A percentile compares a stretch with the other conserved stretches of the same genome.
Evolutionary conservation across 1,140 invertebrate genomes (phyloP).

Genomic region (Brachionus calyciflorus): DNA sequence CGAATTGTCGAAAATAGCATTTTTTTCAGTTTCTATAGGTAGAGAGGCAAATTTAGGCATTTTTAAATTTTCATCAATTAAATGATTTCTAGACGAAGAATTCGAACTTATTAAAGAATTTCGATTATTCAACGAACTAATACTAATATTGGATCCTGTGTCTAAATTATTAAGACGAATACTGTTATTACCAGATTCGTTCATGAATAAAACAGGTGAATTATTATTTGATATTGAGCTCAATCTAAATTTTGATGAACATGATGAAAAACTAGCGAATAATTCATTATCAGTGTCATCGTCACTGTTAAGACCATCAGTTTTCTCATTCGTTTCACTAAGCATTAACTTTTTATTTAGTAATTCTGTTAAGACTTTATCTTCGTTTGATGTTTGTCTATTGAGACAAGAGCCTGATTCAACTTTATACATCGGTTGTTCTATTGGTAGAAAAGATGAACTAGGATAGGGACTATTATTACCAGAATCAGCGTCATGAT

Average conservation of each 20-base stretch:
- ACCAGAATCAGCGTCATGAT: constrained; percentile 3
- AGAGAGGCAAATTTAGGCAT: constrained; percentile 4
- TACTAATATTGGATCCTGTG: neutral
- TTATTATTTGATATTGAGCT: constrained; percentile 56
- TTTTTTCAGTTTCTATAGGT: neutral
- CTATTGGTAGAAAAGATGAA: constrained; percentile 3
- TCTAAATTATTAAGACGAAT: neutral
- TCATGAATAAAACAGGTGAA: constrained; percentile 49
- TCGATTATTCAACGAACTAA: constrained; percentile 23
- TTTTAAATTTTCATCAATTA: neutral
- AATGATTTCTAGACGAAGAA: neutral
- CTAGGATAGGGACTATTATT: neutral
- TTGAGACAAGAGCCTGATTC: constrained; percentile 66
- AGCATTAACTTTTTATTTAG: constrained; percentile 32
- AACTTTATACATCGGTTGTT: constrained; percentile 67
- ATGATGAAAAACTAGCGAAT: constrained; percentile 81
- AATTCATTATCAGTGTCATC: constrained; percentile 59
- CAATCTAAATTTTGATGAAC: constrained; percentile 77
- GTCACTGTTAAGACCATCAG: constrained; percentile 13
- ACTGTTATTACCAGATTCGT: constrained; percentile 6
- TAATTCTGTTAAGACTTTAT: constrained; percentile 24
- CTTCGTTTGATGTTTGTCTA: constrained; percentile 65
- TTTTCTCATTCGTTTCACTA: constrained; percentile 61
- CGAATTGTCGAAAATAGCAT: neutral
- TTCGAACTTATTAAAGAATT: neutral